Base-by-base conservation (phyloP, 2,797 vertebrate species). In the Enteromius anoplus region DNA sequence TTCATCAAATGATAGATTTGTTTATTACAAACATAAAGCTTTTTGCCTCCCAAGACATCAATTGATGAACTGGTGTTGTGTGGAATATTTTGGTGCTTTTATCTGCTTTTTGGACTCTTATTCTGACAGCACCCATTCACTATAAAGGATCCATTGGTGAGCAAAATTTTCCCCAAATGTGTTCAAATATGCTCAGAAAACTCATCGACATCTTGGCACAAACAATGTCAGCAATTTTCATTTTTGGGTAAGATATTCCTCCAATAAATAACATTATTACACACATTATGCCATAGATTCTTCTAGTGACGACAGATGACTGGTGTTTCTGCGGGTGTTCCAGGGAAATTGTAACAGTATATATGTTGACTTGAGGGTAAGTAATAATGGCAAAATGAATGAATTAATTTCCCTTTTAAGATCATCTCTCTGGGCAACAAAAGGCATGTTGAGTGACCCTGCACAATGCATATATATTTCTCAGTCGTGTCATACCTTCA, bases 401-500 rank as follows among this genome's bases (percentile, higher is more conserved):
- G 17, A 0, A 19, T 14, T 14, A 0, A 19, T 14, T 14, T 14
- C 15, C 40, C 40, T 37, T 29, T 42, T 45, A 26, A 26, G 8
- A 76, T 11, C 58, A 76, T 42, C n/a, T 58, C 72, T 40, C 21
- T 58, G 3, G 72, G 23, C 12, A 75, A 62, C 34, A 11, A 29
- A 79, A 40, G 9, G 68, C n/a, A 42, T 40, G 26, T 42, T 80
- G 3, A 47, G 68, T n/a, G 8, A 42, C 11, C 5, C 7, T 19
- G 55, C 19, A 26, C 40, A 32, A 66, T 14, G 34, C 5, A 75
- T 40, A 58, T 17, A 40, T 26, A 23, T 60, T 77, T 77, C 58
- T 47, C 15, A 69, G 29, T 26, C 49, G 34, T 37, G 23, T 65
- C 70, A 26, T 93, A 99, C 98, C 97, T 99, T 99, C 68, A 99